Percentiles rank a stretch among this genome's conserved stretches.
Evolutionary conservation across 2,888 invertebrate genomes (phyloP).

Genomic region (Scaptodrosophila latifasciaeformis): DNA sequence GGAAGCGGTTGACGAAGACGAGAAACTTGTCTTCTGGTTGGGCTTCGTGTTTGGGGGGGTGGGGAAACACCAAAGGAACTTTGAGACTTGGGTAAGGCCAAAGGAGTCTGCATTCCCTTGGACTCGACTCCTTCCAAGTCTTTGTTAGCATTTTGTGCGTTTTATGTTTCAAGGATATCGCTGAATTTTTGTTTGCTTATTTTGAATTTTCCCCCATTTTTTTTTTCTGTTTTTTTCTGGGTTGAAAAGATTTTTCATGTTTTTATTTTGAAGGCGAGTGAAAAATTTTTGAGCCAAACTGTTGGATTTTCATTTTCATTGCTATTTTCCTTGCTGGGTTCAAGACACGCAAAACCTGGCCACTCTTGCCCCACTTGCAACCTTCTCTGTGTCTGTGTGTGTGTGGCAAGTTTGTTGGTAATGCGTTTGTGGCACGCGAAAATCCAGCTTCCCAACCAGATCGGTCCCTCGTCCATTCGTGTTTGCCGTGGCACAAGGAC

Average conservation of each 20-base stretch:
- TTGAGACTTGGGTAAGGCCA: too few species aligned
- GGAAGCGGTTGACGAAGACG: too few species aligned
- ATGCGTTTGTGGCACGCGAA: slow-evolving; percentile 42
- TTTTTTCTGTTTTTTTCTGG: neutral
- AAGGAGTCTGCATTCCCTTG: slow-evolving; percentile 39
- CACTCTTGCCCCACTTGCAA: neutral
- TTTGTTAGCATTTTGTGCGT: too few species aligned
- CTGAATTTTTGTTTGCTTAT: slow-evolving; percentile 6
- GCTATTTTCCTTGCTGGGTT: slow-evolving; percentile 65
- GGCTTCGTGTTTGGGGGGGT: too few species aligned
- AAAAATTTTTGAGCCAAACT: neutral
- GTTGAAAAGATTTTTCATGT: too few species aligned
- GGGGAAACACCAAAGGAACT: neutral
- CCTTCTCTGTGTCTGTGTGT: slow-evolving; percentile 15
- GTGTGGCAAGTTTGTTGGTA: slow-evolving; percentile 34
- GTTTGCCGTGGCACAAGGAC: slow-evolving; percentile 48
- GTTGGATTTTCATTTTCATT: slow-evolving; percentile 58
- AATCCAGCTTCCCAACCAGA: neutral
- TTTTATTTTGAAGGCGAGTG: too few species aligned
- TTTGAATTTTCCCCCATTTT: neutral
- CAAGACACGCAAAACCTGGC: slow-evolving; percentile 54
- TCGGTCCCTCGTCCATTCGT: slow-evolving; percentile 4
- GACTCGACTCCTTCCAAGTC: too few species aligned
- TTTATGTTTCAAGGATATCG: slow-evolving; percentile 64
- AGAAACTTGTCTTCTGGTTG: too few species aligned